Evolutionary conservation across 2,888 invertebrate species (phyloP).

Genomic region (Tipula lateralis): DNA sequence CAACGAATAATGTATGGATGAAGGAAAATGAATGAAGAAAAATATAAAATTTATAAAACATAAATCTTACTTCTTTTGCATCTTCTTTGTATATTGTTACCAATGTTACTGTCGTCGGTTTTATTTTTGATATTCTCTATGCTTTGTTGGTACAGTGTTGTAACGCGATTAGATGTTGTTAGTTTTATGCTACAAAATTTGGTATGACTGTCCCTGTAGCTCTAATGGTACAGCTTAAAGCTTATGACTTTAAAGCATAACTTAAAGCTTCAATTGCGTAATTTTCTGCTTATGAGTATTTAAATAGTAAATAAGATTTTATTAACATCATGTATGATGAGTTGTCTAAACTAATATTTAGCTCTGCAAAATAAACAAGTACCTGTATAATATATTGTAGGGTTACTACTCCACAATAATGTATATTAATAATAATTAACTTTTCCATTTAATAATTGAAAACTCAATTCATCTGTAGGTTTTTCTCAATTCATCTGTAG

Average conservation of each 20-base stretch:
- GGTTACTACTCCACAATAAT: too few species aligned
- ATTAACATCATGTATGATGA: not conserved
- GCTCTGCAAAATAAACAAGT: too few species aligned
- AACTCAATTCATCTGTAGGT: too few species aligned
- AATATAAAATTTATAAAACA: slow-evolving; percentile 24
- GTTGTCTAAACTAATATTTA: too few species aligned
- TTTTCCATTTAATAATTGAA: too few species aligned
- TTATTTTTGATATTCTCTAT: not conserved
- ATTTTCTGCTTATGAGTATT: not conserved
- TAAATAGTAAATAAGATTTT: not conserved
- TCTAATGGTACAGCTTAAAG: not conserved
- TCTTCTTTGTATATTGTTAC: not conserved
- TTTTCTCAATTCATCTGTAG: too few species aligned
- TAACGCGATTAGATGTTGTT: not conserved
- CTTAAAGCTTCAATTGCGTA: not conserved
- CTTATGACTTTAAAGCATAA: not conserved
- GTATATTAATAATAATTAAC: too few species aligned
- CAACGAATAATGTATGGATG: not conserved
- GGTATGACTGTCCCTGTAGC: not conserved
- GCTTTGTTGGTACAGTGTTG: not conserved
- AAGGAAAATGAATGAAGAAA: not conserved
- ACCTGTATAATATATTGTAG: too few species aligned
- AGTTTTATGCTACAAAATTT: not conserved
- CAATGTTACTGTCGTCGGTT: not conserved
- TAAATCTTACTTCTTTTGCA: not conserved